Percentiles rank a stretch among this genome's conserved stretches.
Conservation (phyloP, 1,140 invertebrate genomes). For the Tetramorium simillimum region DNA sequence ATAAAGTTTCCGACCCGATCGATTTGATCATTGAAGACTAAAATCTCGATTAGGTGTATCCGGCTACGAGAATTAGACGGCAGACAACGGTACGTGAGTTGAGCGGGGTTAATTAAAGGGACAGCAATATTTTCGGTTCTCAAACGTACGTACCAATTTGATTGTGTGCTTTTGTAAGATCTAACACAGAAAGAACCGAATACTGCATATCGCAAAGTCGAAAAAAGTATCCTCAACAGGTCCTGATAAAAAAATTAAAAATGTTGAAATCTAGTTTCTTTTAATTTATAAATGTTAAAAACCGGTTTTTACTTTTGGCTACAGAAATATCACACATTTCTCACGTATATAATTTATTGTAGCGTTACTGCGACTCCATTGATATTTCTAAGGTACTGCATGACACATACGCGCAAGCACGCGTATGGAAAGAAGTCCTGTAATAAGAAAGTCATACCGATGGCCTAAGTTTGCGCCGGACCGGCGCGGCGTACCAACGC, state of each 20-base stretch:
- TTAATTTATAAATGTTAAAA: background rate
- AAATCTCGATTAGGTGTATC: conserved; percentile 49
- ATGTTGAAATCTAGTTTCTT: background rate
- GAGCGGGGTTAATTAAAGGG: conserved; percentile 81
- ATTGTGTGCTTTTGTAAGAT: conserved; percentile 21
- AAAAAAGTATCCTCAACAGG: background rate
- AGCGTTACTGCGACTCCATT: background rate
- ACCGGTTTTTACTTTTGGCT: background rate
- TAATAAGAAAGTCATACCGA: conserved; percentile 79
- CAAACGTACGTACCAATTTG: conserved; percentile 60
- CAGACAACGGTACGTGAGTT: conserved; percentile 71
- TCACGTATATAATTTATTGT: background rate
- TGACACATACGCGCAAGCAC: background rate
- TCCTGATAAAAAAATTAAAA: background rate
- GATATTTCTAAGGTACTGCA: conserved; percentile 12
- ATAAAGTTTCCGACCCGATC: conserved; percentile 47
- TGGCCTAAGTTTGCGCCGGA: conserved; percentile 67
- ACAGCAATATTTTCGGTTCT: conserved; percentile 71
- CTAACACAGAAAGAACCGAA: background rate
- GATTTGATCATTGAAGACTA: conserved; percentile 43
- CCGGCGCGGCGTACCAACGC: conserved; percentile 58
- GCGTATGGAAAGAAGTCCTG: conserved; percentile 66
- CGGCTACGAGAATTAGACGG: conserved; percentile 59
- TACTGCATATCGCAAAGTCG: background rate
- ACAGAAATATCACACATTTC: background rate